A percentile compares a stretch with the other conserved stretches of the same genome.
Conservation (phyloP, 1,140 invertebrate species). For the Musca vetustissima region DNA sequence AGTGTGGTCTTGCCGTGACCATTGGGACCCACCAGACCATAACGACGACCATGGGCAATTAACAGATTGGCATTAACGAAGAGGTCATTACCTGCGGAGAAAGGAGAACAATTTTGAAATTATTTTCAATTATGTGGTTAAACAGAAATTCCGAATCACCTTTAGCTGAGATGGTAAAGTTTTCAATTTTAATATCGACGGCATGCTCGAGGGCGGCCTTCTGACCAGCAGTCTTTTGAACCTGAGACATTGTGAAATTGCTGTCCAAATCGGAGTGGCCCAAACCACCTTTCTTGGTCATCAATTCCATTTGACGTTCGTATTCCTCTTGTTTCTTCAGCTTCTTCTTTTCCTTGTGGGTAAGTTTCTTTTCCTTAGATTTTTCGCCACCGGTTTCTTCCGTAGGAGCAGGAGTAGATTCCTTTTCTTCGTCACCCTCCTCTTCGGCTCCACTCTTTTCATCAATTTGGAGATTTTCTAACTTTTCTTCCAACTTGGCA, state of each 20-base stretch:
- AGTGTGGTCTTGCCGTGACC: conserved; percentile 99
- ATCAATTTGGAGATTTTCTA: conserved; percentile 29
- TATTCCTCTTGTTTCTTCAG: conserved; percentile 91
- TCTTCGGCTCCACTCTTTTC: conserved; percentile 13
- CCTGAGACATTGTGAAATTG: conserved; percentile 96
- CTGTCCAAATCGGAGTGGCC: conserved; percentile 85
- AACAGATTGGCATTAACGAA: conserved; percentile 95
- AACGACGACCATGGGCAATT: conserved; percentile 91
- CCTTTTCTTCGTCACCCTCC: background rate
- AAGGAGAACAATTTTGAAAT: background rate
- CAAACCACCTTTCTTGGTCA: conserved; percentile 85
- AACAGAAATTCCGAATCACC: conserved; percentile 69
- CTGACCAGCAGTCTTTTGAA: conserved; percentile 83
- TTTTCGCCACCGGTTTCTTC: conserved; percentile 31
- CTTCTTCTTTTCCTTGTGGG: conserved; percentile 95
- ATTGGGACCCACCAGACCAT: conserved; percentile 98
- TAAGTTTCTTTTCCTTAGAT: conserved; percentile 72
- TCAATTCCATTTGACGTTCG: conserved; percentile 85
- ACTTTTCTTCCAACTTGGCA: conserved; percentile 15
- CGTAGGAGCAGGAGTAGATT: conserved; percentile 22
- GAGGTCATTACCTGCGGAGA: conserved; percentile 80
- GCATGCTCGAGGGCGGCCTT: conserved; percentile 87
- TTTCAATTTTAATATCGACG: conserved; percentile 97
- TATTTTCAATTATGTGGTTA: background rate
- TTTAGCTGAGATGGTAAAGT: conserved; percentile 96